Evolutionary conservation across 2,888 invertebrate genomes (phyloP).

Genomic region (Sminthurides aquaticus): DNA sequence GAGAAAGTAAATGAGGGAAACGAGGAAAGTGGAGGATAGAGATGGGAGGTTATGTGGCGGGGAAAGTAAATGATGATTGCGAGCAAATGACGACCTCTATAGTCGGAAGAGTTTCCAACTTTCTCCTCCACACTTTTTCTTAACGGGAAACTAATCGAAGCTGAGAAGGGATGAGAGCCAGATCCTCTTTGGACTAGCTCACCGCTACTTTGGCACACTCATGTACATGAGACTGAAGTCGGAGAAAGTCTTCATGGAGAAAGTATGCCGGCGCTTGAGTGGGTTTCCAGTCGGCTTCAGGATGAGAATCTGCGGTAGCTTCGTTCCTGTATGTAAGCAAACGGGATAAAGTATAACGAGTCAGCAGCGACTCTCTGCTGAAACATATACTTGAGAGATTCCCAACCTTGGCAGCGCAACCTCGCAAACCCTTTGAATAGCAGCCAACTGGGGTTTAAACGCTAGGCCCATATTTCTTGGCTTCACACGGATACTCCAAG

Average conservation of each 20-base stretch:
- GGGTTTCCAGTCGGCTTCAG: neutral
- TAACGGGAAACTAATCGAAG: conserved; percentile 4
- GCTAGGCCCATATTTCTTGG: too few species aligned
- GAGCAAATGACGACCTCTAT: neutral
- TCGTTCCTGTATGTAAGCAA: neutral
- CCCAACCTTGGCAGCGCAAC: too few species aligned
- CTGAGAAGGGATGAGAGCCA: neutral
- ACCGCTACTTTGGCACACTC: too few species aligned
- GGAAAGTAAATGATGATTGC: neutral
- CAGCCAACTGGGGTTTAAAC: too few species aligned
- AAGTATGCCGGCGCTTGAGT: neutral
- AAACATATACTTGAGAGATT: too few species aligned
- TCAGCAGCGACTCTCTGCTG: too few species aligned
- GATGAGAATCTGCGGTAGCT: neutral
- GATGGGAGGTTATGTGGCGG: neutral
- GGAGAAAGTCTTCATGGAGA: neutral
- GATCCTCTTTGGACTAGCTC: neutral
- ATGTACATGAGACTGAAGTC: too few species aligned
- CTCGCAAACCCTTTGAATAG: too few species aligned
- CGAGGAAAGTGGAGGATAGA: neutral
- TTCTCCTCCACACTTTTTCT: conserved; percentile 14
- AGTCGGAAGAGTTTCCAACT: conserved; percentile 7
- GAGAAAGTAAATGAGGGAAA: too few species aligned
- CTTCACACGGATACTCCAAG: too few species aligned
- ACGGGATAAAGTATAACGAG: too few species aligned